phyloP scores from a whole-genome alignment of 2,888 invertebrate genomes.

The Apotomis betuletana region DNA sequence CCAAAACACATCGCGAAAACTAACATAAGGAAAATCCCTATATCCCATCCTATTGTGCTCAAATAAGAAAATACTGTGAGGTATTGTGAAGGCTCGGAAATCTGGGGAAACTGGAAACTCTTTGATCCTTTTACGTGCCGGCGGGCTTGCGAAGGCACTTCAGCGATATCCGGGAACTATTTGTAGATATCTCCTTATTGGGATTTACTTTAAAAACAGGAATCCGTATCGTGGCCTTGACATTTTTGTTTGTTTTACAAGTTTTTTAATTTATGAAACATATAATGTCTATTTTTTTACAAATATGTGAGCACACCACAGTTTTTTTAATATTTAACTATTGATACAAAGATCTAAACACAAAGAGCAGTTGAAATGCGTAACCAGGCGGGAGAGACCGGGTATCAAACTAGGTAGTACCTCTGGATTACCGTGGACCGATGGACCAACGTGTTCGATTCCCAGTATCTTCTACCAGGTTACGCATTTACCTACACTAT shows the following conservation, averaged over 20 bases:
- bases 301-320: too few species aligned
- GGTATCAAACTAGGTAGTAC: too few species aligned
- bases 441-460: too few species aligned
- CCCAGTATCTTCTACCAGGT: too few species aligned
- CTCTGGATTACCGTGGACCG: too few species aligned
- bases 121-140: conserved; percentile 26
- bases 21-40: neutral
- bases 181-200: neutral
- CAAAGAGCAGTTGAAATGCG: too few species aligned
- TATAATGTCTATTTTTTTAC: too few species aligned
- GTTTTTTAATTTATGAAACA: neutral
- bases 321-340: too few species aligned
- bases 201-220: neutral
- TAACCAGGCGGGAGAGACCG: too few species aligned
- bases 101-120: neutral
- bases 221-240: neutral
- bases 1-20: neutral
- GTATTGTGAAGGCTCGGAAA: neutral
- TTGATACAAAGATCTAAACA: too few species aligned
- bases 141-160: conserved; percentile 25
- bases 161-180: conserved; percentile 9
- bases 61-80: conserved; percentile 20
- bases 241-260: neutral
- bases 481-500: too few species aligned
- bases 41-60: conserved; percentile 12